Conservation (phyloP, 1,140 invertebrate species). For the Phortica variegata region DNA sequence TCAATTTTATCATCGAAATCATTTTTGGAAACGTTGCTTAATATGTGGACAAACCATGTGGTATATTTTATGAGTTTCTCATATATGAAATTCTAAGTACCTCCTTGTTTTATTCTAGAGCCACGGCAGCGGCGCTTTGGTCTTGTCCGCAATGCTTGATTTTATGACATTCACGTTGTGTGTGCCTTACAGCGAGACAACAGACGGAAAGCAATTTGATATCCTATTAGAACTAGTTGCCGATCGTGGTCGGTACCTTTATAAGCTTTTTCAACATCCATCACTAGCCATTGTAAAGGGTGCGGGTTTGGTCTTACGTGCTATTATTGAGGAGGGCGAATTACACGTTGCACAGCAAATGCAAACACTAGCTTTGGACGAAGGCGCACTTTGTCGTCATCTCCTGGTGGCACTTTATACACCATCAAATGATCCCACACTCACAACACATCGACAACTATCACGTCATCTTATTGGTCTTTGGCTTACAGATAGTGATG, state of each 20-base stretch:
- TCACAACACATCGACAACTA: slow-evolving; percentile 85
- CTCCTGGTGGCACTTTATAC: slow-evolving; percentile 89
- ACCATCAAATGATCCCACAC: slow-evolving; percentile 71
- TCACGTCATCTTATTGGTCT: slow-evolving; percentile 94
- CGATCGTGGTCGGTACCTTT: slow-evolving; percentile 83
- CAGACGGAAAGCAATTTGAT: slow-evolving; percentile 97
- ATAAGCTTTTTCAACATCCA: slow-evolving; percentile 95
- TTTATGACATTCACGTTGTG: slow-evolving; percentile 98
- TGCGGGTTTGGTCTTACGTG: slow-evolving; percentile 93
- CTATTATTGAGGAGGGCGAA: slow-evolving; percentile 96
- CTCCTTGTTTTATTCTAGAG: slow-evolving; percentile 60
- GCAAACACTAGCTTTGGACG: slow-evolving; percentile 93
- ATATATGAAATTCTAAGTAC: not conserved
- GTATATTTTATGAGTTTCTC: slow-evolving; percentile 62
- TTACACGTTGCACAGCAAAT: slow-evolving; percentile 87
- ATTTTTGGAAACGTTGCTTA: slow-evolving; percentile 90
- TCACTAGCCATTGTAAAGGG: slow-evolving; percentile 98
- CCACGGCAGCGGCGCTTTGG: slow-evolving; percentile 76
- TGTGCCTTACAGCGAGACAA: slow-evolving; percentile 98
- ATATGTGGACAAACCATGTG: slow-evolving; percentile 95
- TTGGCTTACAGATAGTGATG: slow-evolving; percentile 95
- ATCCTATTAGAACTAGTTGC: slow-evolving; percentile 92
- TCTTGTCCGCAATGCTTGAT: slow-evolving; percentile 94
- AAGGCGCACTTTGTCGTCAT: slow-evolving; percentile 95
- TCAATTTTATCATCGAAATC: slow-evolving; percentile 88